Evolutionary conservation across 2,888 invertebrate genomes (phyloP), one percentile per base, ranked within the genome.

Genomic region (Caenorhabditis sp.): DNA sequence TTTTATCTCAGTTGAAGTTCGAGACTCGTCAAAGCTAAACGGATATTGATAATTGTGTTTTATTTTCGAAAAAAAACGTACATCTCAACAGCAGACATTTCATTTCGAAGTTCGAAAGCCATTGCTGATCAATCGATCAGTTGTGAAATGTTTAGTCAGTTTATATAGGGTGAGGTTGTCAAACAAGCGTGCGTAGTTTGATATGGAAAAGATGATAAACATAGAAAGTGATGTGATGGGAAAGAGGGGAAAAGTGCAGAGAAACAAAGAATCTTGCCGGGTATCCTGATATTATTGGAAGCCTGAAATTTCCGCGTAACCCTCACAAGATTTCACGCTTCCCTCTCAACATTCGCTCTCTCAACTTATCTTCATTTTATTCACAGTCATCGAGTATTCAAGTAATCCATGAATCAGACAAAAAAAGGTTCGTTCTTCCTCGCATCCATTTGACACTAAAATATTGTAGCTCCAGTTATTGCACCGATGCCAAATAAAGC

Each of bases 21-120:
- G 32, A 6, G 52, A 53, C n/a, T 32, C 30, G 39, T 53, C 30
- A 15, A 50, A 63, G n/a, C 52, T 53, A 15, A 48, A 37, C 24
- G 22, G 2, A 11, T 6, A 37, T 56, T 27, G 17, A n/a, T 11
- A 24, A 20, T 55, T 11, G 11, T 5, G 17, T 17, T 4, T 7
- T 15, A 4, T 4, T 26, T 39, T 24, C 8, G 9, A 0, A 8
- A 26, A 56, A 56, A 20, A 9, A 32, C 48, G 35, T 24, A 41
- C 62, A 50, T 41, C 6, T 52, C 41, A 15, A 62, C 13, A 20
- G 17, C 5, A 2, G 39, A 22, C 50, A 41, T 41, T 1, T 27
- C 8, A 17, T 50, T 37, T 27, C 39, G 2, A 15, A 61, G 6
- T 8, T 26, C 6, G 20, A 52, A 52, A 11, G 3, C 20, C 50